Evolutionary conservation across 2,797 vertebrate species (phyloP), one percentile per base, ranked within the genome.

Genomic region (Coccyzus lansbergi): DNA sequence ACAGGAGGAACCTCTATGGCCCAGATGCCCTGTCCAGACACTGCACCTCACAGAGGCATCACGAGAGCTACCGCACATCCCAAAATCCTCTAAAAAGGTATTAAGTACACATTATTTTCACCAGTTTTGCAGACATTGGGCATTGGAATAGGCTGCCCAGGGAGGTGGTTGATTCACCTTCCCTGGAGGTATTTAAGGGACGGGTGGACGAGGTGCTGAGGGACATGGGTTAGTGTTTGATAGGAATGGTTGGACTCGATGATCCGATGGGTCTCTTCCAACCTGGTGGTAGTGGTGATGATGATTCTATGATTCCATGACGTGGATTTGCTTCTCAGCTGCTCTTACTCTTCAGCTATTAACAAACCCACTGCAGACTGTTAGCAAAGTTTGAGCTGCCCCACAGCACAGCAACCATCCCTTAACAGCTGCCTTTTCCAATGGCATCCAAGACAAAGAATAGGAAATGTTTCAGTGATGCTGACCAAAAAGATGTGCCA

Each of bases 401-500:
- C n/a, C n/a, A n/a, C n/a, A 56, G 65, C n/a, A 94, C 21, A 72
- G 36, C 33, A 82, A 71, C 46, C 12, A 33, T n/a, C 33, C 48
- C 7, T 44, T 68, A 92, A 85, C 62, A 87, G 71, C 85, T 92
- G 83, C 5, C 9, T 88, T 83, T 94, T 91, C 87, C 85, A 74
- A 86, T 70, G 38, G 12, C 46, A 88, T 60, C 13, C 42, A 71
- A 63, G 74, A 67, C 29, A 92, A 80, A 94, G 40, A 89, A 87
- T 19, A 87, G 79, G 52, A 94, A 90, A 85, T 55, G 11, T 87
- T 84, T 89, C 78, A 71, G 56, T 68, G 68, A 77, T 58, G 58
- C 28, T 90, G 86, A 95, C 88, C 71, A 78, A 85, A 91, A 88
- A 93, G 71, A 94, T 55, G 40, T 60, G 75, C 69, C 56, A 86